Base-by-base conservation (phyloP, 2,888 invertebrate genomes). In the Tetheella fluctuosa region DNA sequence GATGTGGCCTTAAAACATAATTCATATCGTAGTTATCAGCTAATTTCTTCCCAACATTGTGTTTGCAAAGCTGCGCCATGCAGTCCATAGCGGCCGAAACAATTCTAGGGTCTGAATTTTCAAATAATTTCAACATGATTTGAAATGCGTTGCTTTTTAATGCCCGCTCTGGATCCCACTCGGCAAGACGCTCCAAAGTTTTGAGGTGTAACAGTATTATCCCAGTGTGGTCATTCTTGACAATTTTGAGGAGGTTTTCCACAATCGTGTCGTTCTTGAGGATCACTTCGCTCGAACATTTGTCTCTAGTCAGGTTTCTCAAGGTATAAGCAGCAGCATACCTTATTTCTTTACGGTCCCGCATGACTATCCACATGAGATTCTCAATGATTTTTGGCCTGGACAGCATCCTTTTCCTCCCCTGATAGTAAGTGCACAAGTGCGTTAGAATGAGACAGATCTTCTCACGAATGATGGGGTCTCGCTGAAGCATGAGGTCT, bases 391-490 rank as follows among this genome's bases (percentile, higher is more conserved):
- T 76, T 12, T 77, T 64, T 0, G 83, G 82, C 0, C 84, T 74
- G 0, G 79, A 69, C 73, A 88, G 76, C 23, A 92, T 89, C 1
- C 81, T 77, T 59, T 79, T 70, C 28, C 85, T 73, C 0, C 91
- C 91, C 64, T 89, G 86, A 57, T 85, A 70, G 70, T 83, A 87
- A 23, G 65, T 73, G 4, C 86, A 84, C 3, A 92, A 65, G 57
- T 80, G 80, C 0, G 85, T 86, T 0, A 89, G 77, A 17, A 83
- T 86, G 37, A 88, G 64, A 66, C 89, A 86, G 0, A 89, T 79
- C 66, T 91, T 91, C 74, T 93, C 92, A 4, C 88, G 79, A 34
- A 90, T 74, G 13, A 91, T 75, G 0, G 91, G 89, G 28, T 91
- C 77, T 0, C 72, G 71, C 55, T 84, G 69, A 23, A 70, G 65